Conservation (phyloP, 2,113 vertebrate species). For the Limanda limanda region DNA sequence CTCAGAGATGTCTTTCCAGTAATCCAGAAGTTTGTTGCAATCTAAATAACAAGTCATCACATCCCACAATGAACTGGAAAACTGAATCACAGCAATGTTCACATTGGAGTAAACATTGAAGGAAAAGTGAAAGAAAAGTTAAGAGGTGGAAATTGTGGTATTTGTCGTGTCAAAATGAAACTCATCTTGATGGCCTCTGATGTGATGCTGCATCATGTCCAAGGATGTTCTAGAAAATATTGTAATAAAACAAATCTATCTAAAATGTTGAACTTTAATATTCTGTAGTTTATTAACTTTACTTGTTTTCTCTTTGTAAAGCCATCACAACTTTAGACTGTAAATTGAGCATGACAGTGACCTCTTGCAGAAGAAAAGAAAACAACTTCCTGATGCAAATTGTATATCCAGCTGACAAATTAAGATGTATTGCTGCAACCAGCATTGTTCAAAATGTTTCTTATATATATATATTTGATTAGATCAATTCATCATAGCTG, state of each 20-base stretch:
- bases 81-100: conserved; percentile 20
- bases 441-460: background rate
- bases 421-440: too few species aligned
- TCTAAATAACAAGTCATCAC: conserved; percentile 41
- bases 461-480: background rate
- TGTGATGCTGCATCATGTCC: background rate
- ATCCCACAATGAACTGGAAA: conserved; percentile 11
- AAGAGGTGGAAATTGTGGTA: background rate
- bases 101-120: conserved; percentile 28
- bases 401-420: too few species aligned
- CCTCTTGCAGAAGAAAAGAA: background rate
- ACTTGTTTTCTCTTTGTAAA: too few species aligned
- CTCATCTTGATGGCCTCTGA: background rate
- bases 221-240: too few species aligned
- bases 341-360: background rate
- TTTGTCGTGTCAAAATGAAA: background rate
- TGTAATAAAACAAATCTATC: too few species aligned
- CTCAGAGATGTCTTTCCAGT: conserved; percentile 2
- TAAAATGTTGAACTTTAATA: too few species aligned
- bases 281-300: too few species aligned
- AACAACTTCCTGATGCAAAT: too few species aligned
- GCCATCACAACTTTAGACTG: background rate
- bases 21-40: conserved; percentile 26
- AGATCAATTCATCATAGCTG: too few species aligned
- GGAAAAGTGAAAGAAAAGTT: conserved; percentile 4